Evolutionary conservation across 2,113 vertebrate species (phyloP).

Genomic region (Nibea coibor): DNA sequence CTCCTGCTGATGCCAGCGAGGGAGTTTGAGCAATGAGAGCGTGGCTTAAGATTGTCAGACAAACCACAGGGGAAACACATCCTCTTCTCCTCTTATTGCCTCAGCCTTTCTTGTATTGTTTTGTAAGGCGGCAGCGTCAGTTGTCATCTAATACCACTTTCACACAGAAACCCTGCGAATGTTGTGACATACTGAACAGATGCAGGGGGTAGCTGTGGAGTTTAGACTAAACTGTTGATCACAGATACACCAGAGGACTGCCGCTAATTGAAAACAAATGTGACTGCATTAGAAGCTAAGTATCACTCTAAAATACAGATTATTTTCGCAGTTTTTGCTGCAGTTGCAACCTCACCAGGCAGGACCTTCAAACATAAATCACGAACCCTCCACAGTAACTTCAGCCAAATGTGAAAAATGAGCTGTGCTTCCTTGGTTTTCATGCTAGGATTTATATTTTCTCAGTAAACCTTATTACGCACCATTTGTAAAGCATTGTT

Average conservation of each 20-base stretch:
- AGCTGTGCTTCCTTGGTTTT: constrained; percentile 56
- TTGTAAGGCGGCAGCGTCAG: constrained; percentile 33
- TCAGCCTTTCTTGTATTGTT: constrained; percentile 62
- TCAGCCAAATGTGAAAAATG: constrained; percentile 66
- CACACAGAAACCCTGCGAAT: constrained; percentile 39
- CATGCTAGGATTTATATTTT: constrained; percentile 66
- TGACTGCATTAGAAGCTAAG: constrained; percentile 24
- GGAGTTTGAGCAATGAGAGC: constrained; percentile 67
- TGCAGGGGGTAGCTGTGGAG: constrained; percentile 28
- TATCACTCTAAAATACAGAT: background rate
- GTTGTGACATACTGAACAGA: constrained; percentile 49
- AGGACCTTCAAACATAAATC: constrained; percentile 60
- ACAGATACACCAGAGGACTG: constrained; percentile 26
- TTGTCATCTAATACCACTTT: constrained; percentile 56
- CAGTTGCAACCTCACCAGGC: constrained; percentile 36
- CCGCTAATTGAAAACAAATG: constrained; percentile 2
- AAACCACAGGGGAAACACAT: constrained; percentile 69
- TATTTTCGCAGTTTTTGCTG: constrained; percentile 13
- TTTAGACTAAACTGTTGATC: constrained; percentile 44
- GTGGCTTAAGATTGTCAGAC: constrained; percentile 67
- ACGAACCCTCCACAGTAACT: constrained; percentile 36
- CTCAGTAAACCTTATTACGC: constrained; percentile 73
- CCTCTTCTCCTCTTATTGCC: constrained; percentile 61
- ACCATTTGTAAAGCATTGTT: constrained; percentile 77
- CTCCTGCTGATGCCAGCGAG: constrained; percentile 53